Base-by-base conservation (phyloP, 2,888 invertebrate species). In the Proisotoma minuta region DNA sequence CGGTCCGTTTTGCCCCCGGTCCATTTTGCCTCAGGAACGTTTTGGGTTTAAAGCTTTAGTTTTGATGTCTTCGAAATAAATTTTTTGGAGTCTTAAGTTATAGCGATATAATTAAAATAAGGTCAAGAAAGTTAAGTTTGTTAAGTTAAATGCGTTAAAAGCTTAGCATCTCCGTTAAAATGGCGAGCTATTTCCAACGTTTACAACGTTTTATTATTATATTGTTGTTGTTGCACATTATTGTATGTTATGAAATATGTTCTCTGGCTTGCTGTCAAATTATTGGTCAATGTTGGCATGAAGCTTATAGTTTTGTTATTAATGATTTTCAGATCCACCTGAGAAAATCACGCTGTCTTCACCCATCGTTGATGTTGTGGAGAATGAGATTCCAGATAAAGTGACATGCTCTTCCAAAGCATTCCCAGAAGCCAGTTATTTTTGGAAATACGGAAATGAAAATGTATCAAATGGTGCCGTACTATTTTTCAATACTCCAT, bases 301-400 rank as follows among this genome's bases (percentile, higher is more conserved):
- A n/a, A n/a, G n/a, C n/a, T n/a, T 10, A 34, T 15, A 34, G 34
- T 12, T 20, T 20, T 26, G 27, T 24, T 8, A 34, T 59, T n/a
- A 29, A 47, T 48, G 23, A 26, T 20, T 70, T 75, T 24, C 76
- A 89, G 89, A 85, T 81, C 85, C 88, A 68, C 94, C 94, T n/a
- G 90, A 91, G 76, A 88, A 90, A 75, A 85, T 92, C 71, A 86
- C 85, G 1, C 87, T 91, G 10, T 85, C 86, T 2, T 79, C 79
- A 59, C 67, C 71, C 3, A 60, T 71, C 27, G 67, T 78, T 20
- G 75, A 77, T 60, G 76, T 78, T n/a, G 73, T 76, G 39, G 84
- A 83, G 72, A 81, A 82, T 62, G 81, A 82, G 65, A 78, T 80
- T 60, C 84, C 84, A 1, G 81, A 81, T 63, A 79, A 80, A 61